phyloP scores from a whole-genome alignment of 2,888 invertebrate species.

The Alsophila aescularia region DNA sequence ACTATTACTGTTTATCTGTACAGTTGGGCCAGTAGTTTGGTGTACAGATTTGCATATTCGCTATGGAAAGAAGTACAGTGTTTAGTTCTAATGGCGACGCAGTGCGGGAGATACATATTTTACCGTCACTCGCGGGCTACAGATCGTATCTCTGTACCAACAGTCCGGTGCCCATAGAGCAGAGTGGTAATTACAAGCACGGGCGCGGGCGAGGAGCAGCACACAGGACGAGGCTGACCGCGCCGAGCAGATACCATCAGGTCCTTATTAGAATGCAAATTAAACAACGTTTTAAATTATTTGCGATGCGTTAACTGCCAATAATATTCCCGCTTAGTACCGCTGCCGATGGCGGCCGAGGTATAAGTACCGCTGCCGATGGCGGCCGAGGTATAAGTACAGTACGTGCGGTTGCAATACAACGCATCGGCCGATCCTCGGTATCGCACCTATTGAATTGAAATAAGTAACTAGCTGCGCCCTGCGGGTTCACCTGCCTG shows the following conservation, averaged over 20 bases:
- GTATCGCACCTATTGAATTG: too few relatives aligned
- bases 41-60: not conserved
- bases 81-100: not conserved
- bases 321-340: not conserved
- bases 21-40: not conserved
- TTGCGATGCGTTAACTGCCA: not conserved
- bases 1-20: too few relatives aligned
- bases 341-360: too few relatives aligned
- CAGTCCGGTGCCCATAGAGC: not conserved
- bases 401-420: too few relatives aligned
- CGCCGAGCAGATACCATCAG: not conserved
- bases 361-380: too few relatives aligned
- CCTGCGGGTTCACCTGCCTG: too few relatives aligned
- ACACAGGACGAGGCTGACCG: conserved; percentile 1
- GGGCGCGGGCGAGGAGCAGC: not conserved
- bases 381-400: too few relatives aligned
- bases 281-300: conserved; percentile 3
- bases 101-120: not conserved
- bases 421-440: too few relatives aligned
- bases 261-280: not conserved
- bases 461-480: too few relatives aligned
- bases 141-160: not conserved
- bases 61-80: not conserved
- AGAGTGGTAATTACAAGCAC: not conserved
- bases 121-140: not conserved